A percentile compares a stretch with the other conserved stretches of the same genome.
phyloP scores from a whole-genome alignment of 2,888 invertebrate species.

The Archaeoteleia sp. region DNA sequence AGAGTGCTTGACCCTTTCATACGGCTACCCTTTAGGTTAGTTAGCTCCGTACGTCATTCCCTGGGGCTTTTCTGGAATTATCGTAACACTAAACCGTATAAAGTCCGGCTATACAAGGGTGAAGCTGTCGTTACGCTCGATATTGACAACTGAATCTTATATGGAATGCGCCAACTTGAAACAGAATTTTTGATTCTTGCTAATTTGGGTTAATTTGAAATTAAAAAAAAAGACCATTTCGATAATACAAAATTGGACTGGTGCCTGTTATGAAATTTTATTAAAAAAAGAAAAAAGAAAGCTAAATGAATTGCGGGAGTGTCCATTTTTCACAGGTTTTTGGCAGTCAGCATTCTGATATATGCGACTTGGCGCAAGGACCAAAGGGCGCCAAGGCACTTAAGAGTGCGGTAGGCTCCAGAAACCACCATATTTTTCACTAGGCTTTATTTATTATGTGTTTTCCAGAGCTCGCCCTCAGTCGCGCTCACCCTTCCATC shows the following conservation, averaged over 20 bases:
- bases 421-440: conserved; percentile 65
- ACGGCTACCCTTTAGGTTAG: conserved; percentile 61
- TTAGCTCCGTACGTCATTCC: conserved; percentile 59
- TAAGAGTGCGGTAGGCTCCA: conserved; percentile 62
- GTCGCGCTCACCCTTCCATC: conserved; percentile 37
- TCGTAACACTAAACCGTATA: conserved; percentile 63
- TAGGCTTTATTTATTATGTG: conserved; percentile 65
- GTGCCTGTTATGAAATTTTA: conserved; percentile 34
- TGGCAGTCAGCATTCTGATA: conserved; percentile 59
- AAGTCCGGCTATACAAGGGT: conserved; percentile 28
- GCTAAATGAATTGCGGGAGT: conserved; percentile 47
- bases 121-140: conserved; percentile 31
- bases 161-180: conserved; percentile 12
- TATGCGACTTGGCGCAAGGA: conserved; percentile 60
- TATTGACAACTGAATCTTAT: conserved; percentile 41
- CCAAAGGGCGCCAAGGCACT: conserved; percentile 68
- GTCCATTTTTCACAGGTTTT: conserved; percentile 56
- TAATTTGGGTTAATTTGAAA: neutral
- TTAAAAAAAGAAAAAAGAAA: conserved; percentile 33
- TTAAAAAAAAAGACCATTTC: neutral
- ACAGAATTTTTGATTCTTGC: conserved; percentile 31
- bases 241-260: conserved; percentile 26
- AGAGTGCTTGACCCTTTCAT: conserved; percentile 64
- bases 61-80: conserved; percentile 64
- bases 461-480: conserved; percentile 53